Conservation (phyloP, 2,888 invertebrate genomes). For the Andrena minutula region DNA sequence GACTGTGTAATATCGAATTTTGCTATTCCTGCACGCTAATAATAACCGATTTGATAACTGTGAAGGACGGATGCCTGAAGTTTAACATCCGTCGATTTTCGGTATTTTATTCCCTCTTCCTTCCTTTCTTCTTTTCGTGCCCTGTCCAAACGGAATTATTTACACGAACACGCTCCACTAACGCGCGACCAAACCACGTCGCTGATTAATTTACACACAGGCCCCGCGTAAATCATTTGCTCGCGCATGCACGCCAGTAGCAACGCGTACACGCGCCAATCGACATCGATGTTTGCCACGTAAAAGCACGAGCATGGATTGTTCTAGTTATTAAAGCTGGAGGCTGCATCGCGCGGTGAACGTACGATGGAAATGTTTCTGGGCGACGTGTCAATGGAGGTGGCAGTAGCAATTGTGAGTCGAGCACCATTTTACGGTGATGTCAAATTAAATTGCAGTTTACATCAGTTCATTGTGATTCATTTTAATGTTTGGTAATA, state of each 20-base stretch:
- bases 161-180: constrained; percentile 21
- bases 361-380: constrained; percentile 1
- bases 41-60: constrained; percentile 18
- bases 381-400: not conserved
- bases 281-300: constrained; percentile 40
- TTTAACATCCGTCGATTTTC: constrained; percentile 7
- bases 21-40: not conserved
- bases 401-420: not conserved
- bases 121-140: not conserved
- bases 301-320: constrained; percentile 57
- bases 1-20: constrained; percentile 6
- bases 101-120: not conserved
- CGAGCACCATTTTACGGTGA: not conserved
- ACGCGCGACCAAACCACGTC: constrained; percentile 5
- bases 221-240: constrained; percentile 51
- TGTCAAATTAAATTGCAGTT: constrained; percentile 4
- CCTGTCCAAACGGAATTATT: constrained; percentile 15
- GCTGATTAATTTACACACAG: constrained; percentile 47
- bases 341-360: constrained; percentile 12
- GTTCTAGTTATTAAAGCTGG: constrained; percentile 61
- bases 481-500: not conserved
- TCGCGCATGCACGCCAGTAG: constrained; percentile 21
- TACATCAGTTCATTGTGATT: not conserved
- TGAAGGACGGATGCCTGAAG: not conserved
- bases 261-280: constrained; percentile 45